Evolutionary conservation across 2,888 invertebrate species (phyloP).

Genomic region (Xestia ashworthii): DNA sequence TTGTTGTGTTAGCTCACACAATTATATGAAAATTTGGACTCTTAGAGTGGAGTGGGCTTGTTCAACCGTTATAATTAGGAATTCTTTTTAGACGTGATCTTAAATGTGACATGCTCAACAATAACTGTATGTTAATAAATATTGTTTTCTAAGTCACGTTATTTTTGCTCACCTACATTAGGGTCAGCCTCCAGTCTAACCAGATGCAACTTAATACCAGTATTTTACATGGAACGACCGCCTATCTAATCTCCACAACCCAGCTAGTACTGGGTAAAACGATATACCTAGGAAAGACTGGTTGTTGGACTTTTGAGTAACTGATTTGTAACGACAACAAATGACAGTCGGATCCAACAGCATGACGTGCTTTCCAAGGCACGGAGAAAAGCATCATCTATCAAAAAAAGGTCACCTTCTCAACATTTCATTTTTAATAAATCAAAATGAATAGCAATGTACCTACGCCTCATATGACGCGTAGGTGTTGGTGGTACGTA

Average conservation of each 20-base stretch:
- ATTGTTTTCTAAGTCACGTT: not conserved
- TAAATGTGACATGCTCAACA: not conserved
- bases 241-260: not conserved
- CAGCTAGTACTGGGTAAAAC: not conserved
- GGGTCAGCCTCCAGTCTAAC: not conserved
- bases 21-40: conserved; percentile 75
- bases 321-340: not conserved
- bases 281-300: not conserved
- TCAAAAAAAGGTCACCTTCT: not conserved
- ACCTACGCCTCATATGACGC: not conserved
- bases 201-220: not conserved
- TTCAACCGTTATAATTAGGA: conserved; percentile 16
- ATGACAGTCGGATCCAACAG: not conserved
- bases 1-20: conserved; percentile 78
- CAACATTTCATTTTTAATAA: not conserved
- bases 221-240: not conserved
- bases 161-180: not conserved
- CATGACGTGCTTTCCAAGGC: not conserved
- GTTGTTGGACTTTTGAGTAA: not conserved
- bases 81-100: not conserved
- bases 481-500: not conserved
- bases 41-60: conserved; percentile 49
- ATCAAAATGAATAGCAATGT: not conserved
- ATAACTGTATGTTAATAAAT: not conserved
- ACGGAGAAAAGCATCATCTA: not conserved